Percentiles rank a stretch among this genome's conserved stretches.
Evolutionary conservation across 2,113 vertebrate species (phyloP).

Genomic region (Tachysurus vachellii): DNA sequence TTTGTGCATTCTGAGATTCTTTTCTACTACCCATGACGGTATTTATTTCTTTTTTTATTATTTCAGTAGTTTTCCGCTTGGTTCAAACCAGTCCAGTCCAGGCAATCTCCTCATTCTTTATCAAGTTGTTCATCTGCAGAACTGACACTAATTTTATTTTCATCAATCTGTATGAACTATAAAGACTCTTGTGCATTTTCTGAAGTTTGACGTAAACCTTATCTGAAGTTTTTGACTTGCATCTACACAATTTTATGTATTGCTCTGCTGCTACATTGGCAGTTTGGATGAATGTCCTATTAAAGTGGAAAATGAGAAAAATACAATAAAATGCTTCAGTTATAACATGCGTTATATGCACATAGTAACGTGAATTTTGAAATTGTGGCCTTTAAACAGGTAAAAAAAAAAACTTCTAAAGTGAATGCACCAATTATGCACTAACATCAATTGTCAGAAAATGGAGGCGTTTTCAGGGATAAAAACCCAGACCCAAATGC

Average conservation of each 20-base stretch:
- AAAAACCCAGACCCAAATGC: too few relatives aligned
- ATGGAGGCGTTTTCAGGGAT: too few relatives aligned
- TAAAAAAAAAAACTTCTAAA: not conserved
- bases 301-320: not conserved
- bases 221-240: not conserved
- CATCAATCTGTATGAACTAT: not conserved
- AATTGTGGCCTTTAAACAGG: not conserved
- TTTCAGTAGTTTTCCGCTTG: not conserved
- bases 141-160: not conserved
- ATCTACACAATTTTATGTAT: not conserved
- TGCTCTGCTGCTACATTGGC: not conserved
- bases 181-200: not conserved
- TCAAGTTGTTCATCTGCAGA: not conserved
- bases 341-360: not conserved
- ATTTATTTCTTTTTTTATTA: not conserved
- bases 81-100: not conserved
- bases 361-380: not conserved
- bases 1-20: not conserved
- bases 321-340: not conserved
- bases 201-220: not conserved
- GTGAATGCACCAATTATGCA: not conserved
- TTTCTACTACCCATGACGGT: not conserved
- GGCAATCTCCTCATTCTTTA: not conserved
- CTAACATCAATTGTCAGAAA: too few relatives aligned
- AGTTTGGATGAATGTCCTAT: not conserved